Evolutionary conservation across 2,113 vertebrate species (phyloP).

Genomic region (Ornithorhynchus anatinus): DNA sequence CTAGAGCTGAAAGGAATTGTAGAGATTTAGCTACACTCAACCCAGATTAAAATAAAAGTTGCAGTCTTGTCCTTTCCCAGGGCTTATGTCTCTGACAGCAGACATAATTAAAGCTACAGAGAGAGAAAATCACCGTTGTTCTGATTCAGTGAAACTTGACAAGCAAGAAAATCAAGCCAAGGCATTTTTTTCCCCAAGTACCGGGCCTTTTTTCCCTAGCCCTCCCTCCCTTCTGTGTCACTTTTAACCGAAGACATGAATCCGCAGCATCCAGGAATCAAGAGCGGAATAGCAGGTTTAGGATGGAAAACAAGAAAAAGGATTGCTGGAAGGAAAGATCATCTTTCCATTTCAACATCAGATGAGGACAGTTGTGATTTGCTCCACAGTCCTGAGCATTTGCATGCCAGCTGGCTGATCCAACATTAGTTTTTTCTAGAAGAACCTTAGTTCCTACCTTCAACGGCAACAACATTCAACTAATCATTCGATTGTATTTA

Average conservation of each 20-base stretch:
- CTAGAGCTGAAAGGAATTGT: slow-evolving; percentile 46
- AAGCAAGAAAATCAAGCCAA: slow-evolving; percentile 40
- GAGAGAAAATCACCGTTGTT: slow-evolving; percentile 27
- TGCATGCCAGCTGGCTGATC: too few species aligned
- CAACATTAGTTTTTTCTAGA: too few species aligned
- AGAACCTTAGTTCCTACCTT: too few species aligned
- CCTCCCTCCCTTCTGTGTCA: not conserved
- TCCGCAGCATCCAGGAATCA: slow-evolving; percentile 16
- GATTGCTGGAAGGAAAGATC: too few species aligned
- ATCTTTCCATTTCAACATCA: too few species aligned
- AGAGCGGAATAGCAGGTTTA: not conserved
- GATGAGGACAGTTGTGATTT: accelerated
- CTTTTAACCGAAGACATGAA: slow-evolving; percentile 32
- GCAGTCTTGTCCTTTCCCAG: slow-evolving; percentile 32
- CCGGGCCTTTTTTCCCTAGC: not conserved
- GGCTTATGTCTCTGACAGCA: slow-evolving; percentile 35
- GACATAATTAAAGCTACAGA: slow-evolving; percentile 47
- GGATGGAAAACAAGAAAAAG: not conserved
- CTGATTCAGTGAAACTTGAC: slow-evolving; percentile 45
- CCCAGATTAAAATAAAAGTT: slow-evolving; percentile 62
- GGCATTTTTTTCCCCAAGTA: not conserved
- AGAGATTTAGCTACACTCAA: slow-evolving; percentile 53
- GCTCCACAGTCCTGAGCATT: too few species aligned
- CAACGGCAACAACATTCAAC: too few species aligned
- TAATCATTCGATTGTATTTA: too few species aligned